phyloP scores from a whole-genome alignment of 2,113 vertebrate species.

The Sturnus vulgaris region DNA sequence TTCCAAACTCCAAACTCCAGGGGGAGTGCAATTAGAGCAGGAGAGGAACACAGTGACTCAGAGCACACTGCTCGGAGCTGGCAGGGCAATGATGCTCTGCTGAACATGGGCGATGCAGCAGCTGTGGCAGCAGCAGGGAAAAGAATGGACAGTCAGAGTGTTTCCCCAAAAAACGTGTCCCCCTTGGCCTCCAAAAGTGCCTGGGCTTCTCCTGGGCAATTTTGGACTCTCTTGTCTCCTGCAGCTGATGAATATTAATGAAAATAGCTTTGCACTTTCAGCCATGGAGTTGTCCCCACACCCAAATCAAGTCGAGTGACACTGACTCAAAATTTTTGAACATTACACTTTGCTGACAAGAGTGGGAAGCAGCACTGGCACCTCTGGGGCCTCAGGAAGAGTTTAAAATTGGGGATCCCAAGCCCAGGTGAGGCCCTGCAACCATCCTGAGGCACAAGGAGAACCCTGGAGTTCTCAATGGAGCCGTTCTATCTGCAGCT shows the following conservation, averaged over 20 bases:
- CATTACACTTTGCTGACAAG: background rate
- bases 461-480: background rate
- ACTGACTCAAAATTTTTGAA: background rate
- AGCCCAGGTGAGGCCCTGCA: background rate
- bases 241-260: no score
- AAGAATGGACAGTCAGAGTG: background rate
- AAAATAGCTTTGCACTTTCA: background rate
- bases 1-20: no score
- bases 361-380: background rate
- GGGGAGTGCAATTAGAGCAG: background rate
- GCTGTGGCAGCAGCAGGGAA: background rate
- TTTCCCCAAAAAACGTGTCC: background rate
- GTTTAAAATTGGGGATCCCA: background rate
- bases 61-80: background rate
- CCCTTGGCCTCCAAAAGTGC: background rate
- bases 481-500: rapidly evolving
- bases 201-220: background rate
- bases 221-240: background rate
- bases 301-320: background rate
- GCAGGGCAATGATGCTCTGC: background rate
- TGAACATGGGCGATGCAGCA: background rate
- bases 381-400: background rate
- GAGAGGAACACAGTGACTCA: background rate
- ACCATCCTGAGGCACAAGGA: background rate
- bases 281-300: background rate